Evolutionary conservation across 2,113 vertebrate species (phyloP), one percentile per base, ranked within the genome.

Genomic region (Tragelaphus imberbis): DNA sequence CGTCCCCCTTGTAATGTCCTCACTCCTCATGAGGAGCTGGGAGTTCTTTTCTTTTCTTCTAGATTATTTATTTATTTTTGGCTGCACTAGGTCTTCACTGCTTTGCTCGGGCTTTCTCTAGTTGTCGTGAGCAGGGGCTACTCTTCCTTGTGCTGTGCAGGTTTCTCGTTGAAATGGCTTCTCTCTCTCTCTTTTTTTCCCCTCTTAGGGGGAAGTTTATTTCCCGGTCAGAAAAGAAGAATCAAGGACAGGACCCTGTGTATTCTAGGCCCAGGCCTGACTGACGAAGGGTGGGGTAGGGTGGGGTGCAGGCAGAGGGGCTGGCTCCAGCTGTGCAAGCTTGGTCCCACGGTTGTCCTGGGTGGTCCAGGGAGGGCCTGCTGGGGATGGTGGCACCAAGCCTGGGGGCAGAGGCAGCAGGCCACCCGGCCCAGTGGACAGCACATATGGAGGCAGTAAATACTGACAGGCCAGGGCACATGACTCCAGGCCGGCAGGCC

Each of bases 171-270:
- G 23, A 77, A 77, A 25, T 77, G 71, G 71, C 71, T 77, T 77
- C 71, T 77, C 23, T 40, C 21, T n/a, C 7, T 71, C 33, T 36
- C 9, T 71, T 40, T 14, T 65, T 21, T 68, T n/a, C 33, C 17
- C n/a, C 68, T 90, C 92, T 97, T 96, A 5, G 61, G 68, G 96
- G 98, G 98, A 96, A 92, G 90, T 99, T 99, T 99, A 99, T 99
- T 99, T 98, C 98, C 99, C 90, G 84, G 97, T 99, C 98, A 98
- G 98, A 98, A 98, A 98, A 99, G 98, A 97, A 98, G 98, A 98
- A 99, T 98, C 98, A 97, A 97, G 97, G 91, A 85, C 58, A 95
- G 97, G 98, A 98, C 93, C 98, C 97, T 97, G 98, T 97, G 98
- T 98, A 92, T 98, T 98, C 30, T 92, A 97, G 91, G 94, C 95